These are phyloP conservation scores for Peromyscus nudipes DNA, from an alignment of 2,797 vertebrate genomes.

Conservation along the genomic window DNA sequence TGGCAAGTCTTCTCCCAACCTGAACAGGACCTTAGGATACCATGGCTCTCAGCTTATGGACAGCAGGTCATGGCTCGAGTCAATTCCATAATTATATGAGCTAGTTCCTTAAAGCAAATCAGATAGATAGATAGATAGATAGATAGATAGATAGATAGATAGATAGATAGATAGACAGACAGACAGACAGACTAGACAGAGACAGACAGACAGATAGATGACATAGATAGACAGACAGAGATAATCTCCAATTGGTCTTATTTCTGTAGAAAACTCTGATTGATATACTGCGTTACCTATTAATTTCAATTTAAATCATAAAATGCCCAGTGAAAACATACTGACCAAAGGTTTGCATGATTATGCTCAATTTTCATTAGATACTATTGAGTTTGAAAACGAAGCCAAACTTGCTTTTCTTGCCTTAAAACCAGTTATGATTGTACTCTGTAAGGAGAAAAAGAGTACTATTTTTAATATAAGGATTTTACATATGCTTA, in stretches of 20 bases:
- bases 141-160: neutral
- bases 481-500: neutral
- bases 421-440: neutral
- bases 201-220: neutral
- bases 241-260: neutral
- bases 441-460: neutral
- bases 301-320: constrained; percentile 42
- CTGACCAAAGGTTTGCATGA: neutral
- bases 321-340: neutral
- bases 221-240: neutral
- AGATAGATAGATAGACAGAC: neutral
- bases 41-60: neutral
- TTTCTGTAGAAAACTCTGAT: neutral
- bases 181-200: neutral
- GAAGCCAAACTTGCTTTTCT: neutral
- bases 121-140: neutral
- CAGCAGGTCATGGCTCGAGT: neutral
- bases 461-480: neutral
- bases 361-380: neutral
- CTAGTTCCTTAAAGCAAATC: neutral
- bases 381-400: neutral
- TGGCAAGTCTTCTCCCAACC: neutral
- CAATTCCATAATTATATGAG: neutral
- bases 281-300: neutral
- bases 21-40: neutral